A percentile compares a stretch with the other conserved stretches of the same genome.
These are phyloP conservation scores for Tricholauxania praeusta DNA, from an alignment of 2,888 invertebrate genomes.

Conservation along the genomic window DNA sequence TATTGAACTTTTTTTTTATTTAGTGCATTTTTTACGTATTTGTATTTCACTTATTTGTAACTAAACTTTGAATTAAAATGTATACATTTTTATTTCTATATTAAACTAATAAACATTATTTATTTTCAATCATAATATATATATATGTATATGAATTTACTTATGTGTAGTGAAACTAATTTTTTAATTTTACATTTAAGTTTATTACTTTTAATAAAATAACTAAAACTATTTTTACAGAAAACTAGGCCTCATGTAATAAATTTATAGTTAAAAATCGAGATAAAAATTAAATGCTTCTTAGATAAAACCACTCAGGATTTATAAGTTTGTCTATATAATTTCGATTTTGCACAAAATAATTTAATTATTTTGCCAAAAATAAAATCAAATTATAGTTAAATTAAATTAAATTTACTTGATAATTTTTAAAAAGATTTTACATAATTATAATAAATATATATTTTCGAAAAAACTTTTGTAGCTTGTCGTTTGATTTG, in stretches of 20 bases:
- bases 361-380: conserved; percentile 7
- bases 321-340: background rate
- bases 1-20: conserved; percentile 3
- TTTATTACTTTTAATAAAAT: no score
- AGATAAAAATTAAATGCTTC: no score
- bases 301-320: no score
- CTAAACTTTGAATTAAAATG: background rate
- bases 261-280: no score
- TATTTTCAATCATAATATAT: no score
- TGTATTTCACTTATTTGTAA: background rate
- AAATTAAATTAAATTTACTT: background rate
- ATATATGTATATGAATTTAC: no score
- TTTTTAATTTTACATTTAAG: no score
- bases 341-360: conserved; percentile 7
- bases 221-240: no score
- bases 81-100: background rate
- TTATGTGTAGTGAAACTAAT: no score
- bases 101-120: no score
- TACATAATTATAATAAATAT: background rate
- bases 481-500: background rate
- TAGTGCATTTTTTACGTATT: conserved; percentile 28
- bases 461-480: background rate
- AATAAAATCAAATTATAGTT: background rate
- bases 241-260: no score
- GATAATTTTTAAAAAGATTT: background rate